Evolutionary conservation across 2,888 invertebrate genomes (phyloP).

Genomic region (Drosophila kambysellisi): DNA sequence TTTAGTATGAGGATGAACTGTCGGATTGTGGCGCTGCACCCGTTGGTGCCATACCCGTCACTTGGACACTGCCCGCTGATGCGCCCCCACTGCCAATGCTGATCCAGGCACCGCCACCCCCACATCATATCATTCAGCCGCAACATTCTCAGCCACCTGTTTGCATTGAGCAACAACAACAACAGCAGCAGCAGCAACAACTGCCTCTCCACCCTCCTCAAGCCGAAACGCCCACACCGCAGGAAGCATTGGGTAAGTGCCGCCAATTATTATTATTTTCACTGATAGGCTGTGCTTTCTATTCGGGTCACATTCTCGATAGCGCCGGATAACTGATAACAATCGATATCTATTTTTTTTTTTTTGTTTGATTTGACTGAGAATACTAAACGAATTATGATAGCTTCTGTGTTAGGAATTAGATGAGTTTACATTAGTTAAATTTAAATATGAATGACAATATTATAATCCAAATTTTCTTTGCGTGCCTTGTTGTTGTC

Average conservation of each 20-base stretch:
- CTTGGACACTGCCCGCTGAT: conserved; percentile 68
- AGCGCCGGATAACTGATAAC: conserved; percentile 25
- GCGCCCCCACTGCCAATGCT: conserved; percentile 49
- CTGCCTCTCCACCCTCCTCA: conserved; percentile 41
- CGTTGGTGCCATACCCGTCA: conserved; percentile 55
- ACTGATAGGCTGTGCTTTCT: conserved; percentile 21
- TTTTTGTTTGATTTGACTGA: conserved; percentile 10
- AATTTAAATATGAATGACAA: not conserved
- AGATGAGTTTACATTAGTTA: not conserved
- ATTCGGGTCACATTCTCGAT: conserved; percentile 6
- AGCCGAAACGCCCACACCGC: conserved; percentile 57
- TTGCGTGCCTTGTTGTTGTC: not conserved
- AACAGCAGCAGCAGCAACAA: conserved; percentile 34
- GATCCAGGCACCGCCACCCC: conserved; percentile 53
- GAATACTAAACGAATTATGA: conserved; percentile 13
- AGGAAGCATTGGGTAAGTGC: conserved; percentile 65
- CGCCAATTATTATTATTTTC: conserved; percentile 13
- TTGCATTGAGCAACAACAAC: conserved; percentile 54
- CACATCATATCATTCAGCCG: conserved; percentile 68
- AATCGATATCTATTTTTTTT: not conserved
- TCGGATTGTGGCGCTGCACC: conserved; percentile 68
- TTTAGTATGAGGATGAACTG: conserved; percentile 77
- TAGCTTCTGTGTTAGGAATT: conserved; percentile 14
- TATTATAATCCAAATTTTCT: not conserved
- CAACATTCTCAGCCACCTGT: conserved; percentile 45